Conservation (phyloP, 2,888 invertebrate genomes). For the Lutraria lutraria region DNA sequence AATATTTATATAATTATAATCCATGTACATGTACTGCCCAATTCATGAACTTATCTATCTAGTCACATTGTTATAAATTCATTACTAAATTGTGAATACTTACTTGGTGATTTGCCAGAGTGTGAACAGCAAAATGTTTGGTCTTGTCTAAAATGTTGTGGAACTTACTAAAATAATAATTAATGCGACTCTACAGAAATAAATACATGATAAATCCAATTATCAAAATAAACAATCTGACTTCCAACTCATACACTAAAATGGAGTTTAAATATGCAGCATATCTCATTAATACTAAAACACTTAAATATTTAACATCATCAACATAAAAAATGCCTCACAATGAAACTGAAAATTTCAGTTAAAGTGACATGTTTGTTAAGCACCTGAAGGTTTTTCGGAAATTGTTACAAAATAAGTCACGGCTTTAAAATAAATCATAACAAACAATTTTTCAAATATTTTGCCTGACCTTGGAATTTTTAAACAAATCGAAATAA, state of each 20-base stretch:
- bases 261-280: too few relatives aligned
- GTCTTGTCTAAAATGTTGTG: constrained; percentile 79
- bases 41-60: not conserved
- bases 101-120: constrained; percentile 83
- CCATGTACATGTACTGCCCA: not conserved
- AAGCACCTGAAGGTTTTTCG: not conserved
- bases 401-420: not conserved
- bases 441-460: not conserved
- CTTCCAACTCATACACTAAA: too few relatives aligned
- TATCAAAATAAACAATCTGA: too few relatives aligned
- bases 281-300: too few relatives aligned
- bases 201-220: too few relatives aligned
- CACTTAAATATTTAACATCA: too few relatives aligned
- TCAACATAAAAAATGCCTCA: too few relatives aligned
- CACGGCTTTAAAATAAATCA: not conserved
- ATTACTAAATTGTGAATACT: not conserved
- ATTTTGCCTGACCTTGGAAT: constrained; percentile 79
- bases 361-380: too few relatives aligned
- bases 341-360: too few relatives aligned
- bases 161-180: constrained; percentile 80
- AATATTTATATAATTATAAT: too few relatives aligned
- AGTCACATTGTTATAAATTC: not conserved
- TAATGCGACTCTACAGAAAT: not conserved
- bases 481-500: constrained; percentile 84
- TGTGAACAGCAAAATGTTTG: constrained; percentile 84